Percentiles rank a stretch among this genome's conserved stretches.
Evolutionary conservation across 2,888 invertebrate genomes (phyloP).

Genomic region (Harpalus rubripes): DNA sequence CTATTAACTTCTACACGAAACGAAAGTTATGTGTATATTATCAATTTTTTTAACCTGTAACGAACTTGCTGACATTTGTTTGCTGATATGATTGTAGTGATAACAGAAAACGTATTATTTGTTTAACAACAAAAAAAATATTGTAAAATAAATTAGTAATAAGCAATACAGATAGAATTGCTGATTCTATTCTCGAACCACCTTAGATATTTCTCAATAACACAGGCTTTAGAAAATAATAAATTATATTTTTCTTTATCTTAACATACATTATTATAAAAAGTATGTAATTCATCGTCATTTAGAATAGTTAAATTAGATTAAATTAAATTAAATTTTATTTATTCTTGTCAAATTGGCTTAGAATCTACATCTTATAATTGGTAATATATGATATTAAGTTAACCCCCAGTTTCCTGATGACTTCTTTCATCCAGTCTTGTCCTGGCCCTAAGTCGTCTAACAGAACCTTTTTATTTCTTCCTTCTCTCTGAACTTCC

Average conservation of each 20-base stretch:
- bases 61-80: constrained; percentile 3
- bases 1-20: constrained; percentile 41
- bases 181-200: background rate
- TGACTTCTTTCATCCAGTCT: too few relatives aligned
- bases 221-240: background rate
- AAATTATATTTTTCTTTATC: background rate
- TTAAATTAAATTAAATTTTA: too few relatives aligned
- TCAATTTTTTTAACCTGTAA: constrained; percentile 11
- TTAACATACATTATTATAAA: too few relatives aligned
- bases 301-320: too few relatives aligned
- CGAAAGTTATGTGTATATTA: constrained; percentile 22
- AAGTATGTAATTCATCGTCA: too few relatives aligned
- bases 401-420: too few relatives aligned
- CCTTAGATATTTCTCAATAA: background rate
- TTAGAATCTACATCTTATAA: too few relatives aligned
- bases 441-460: too few relatives aligned
- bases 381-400: too few relatives aligned
- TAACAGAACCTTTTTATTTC: too few relatives aligned
- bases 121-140: background rate
- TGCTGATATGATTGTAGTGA: background rate
- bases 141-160: background rate
- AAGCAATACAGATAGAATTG: background rate
- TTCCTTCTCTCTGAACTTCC: too few relatives aligned
- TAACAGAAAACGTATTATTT: constrained; percentile 14
- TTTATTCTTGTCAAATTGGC: too few relatives aligned